phyloP scores from a whole-genome alignment of 1,140 invertebrate genomes.

The Delia radicum region DNA sequence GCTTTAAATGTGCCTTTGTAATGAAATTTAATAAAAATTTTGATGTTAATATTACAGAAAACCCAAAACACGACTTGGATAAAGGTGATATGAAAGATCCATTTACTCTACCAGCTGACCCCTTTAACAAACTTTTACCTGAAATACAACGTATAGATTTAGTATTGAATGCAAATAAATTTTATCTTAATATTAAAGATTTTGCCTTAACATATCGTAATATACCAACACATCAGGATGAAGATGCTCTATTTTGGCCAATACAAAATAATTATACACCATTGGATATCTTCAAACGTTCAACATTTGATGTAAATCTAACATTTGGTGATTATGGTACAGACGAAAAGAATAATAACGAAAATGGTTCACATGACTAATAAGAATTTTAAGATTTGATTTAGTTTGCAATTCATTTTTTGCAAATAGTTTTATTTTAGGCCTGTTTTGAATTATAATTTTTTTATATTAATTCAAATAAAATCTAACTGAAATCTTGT shows the following conservation, averaged over 20 bases:
- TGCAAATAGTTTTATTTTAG: background rate
- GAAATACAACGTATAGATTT: conserved; percentile 51
- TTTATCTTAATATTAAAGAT: conserved; percentile 38
- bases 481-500: background rate
- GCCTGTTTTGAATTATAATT: background rate
- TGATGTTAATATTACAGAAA: no score
- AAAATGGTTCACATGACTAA: conserved; percentile 1
- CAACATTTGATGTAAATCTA: conserved; percentile 44
- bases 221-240: conserved; percentile 35
- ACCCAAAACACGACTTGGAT: background rate
- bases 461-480: background rate
- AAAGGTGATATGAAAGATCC: no score
- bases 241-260: conserved; percentile 43
- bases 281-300: conserved; percentile 39
- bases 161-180: conserved; percentile 38
- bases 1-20: no score
- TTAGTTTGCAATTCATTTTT: background rate
- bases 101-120: background rate
- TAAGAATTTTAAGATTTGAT: background rate
- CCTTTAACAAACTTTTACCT: conserved; percentile 33
- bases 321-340: conserved; percentile 41
- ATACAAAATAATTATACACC: conserved; percentile 43
- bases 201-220: conserved; percentile 33
- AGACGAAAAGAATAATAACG: conserved; percentile 6
- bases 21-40: no score